Base-by-base conservation (phyloP, 2,888 invertebrate genomes). In the Tortricodes alternella region DNA sequence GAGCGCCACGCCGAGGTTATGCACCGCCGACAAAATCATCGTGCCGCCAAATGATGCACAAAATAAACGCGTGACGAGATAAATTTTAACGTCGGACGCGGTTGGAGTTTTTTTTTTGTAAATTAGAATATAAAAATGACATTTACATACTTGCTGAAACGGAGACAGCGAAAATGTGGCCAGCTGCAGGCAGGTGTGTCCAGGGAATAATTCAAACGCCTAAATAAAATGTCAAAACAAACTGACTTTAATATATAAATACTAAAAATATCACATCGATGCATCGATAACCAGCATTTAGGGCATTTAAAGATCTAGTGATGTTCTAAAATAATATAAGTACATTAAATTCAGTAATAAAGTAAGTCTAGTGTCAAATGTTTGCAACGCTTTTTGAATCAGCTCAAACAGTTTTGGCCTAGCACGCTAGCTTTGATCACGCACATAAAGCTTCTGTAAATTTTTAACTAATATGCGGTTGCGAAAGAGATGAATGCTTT, bases 121-220 rank as follows among this genome's bases (percentile, higher is more conserved):
- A 81, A 84, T 70, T 74, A 75, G 68, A 56, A 61, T 78, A 78
- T 73, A 83, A 85, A 83, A 85, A 81, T 91, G 91, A 91, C 91
- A 91, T 90, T 91, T 89, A 91, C 91, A 90, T 91, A 91, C 91
- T 89, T 89, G 88, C 87, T 89, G 84, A 88, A 82, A 74, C 68
- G 78, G 78, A 86, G 88, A 89, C 87, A 86, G 87, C 81, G 74
- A 80, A 78, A 86, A 81, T 89, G 89, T 90, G 73, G 80, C 88
- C 88, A 88, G 88, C 86, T 76, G 72, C 82, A 63, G 61, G 67
- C 72, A 74, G 78, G 78, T 74, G 71, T 83, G 71, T 70, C 78
- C 73, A 73, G 62, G 58, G 78, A 84, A 78, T 80, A 84, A 77
- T 75, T 41, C 65, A 60, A 23, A 51, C 27, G 8, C 16, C 43